Percentiles rank a stretch among this genome's conserved stretches.
Conservation (phyloP, 1,140 invertebrate genomes). For the Drosophila micromelanica region DNA sequence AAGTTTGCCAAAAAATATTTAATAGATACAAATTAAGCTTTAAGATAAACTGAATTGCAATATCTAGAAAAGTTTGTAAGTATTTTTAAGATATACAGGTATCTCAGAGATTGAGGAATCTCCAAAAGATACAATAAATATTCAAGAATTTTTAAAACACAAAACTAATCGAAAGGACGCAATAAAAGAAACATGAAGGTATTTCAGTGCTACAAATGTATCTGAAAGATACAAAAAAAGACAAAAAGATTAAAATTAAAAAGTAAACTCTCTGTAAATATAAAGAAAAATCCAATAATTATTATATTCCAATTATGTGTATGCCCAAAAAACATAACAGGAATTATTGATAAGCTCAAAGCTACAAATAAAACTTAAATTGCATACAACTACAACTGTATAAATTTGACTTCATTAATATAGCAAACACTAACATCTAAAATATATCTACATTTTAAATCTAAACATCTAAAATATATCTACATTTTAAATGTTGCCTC, state of each 20-base stretch:
- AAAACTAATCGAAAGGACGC: not conserved
- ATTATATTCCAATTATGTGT: too few relatives aligned
- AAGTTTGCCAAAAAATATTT: not conserved
- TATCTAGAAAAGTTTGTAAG: too few relatives aligned
- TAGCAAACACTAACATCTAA: not conserved
- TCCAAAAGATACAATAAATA: too few relatives aligned
- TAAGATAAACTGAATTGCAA: too few relatives aligned
- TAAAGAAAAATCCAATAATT: too few relatives aligned
- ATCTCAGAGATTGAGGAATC: slow-evolving; percentile 18
- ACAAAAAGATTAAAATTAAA: not conserved
- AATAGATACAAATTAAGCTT: slow-evolving; percentile 2
- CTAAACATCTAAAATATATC: not conserved
- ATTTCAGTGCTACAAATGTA: not conserved
- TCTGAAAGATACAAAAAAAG: not conserved
- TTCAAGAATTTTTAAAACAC: too few relatives aligned
- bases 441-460: not conserved
- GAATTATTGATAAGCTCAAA: too few relatives aligned
- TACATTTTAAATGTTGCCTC: not conserved
- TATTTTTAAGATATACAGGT: slow-evolving; percentile 16
- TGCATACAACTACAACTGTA: too few relatives aligned
- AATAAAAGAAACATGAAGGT: not conserved
- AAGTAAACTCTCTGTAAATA: not conserved
- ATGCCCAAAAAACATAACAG: too few relatives aligned
- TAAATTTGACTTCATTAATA: not conserved
- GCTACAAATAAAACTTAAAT: too few relatives aligned